These are phyloP conservation scores for Ailurus styani DNA, from an alignment of 2,113 vertebrate genomes.

Conservation along the genomic window DNA sequence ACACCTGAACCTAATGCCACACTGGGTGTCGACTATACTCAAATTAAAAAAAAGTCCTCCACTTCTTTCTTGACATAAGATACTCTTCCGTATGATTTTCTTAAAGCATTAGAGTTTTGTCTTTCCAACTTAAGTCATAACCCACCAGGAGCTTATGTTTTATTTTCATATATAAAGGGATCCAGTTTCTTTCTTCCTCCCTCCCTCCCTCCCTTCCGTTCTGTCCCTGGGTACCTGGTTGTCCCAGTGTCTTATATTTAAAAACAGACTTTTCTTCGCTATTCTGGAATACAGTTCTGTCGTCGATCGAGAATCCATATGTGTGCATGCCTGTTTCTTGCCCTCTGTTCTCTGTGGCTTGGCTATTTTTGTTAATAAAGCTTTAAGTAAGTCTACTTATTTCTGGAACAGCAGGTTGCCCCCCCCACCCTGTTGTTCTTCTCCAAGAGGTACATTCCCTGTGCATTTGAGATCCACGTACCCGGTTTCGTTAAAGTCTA, in stretches of 20 bases:
- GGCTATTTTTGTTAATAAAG: background rate
- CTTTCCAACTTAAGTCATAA: background rate
- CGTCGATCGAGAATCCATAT: accelerated
- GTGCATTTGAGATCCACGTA: background rate
- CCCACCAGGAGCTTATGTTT: background rate
- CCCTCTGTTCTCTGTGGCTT: background rate
- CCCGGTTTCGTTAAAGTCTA: background rate
- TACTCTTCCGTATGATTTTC: background rate
- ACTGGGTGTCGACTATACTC: background rate
- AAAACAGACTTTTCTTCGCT: background rate
- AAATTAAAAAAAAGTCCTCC: background rate
- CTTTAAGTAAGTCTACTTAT: background rate
- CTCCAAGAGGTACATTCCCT: background rate
- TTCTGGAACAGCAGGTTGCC: background rate
- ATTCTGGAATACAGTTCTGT: background rate
- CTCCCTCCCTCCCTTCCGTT: background rate
- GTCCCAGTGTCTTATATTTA: background rate
- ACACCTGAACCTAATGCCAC: background rate
- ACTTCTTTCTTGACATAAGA: background rate
- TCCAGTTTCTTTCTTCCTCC: background rate
- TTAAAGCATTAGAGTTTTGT: background rate
- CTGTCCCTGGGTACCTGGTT: background rate
- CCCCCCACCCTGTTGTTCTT: background rate
- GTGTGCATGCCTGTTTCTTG: too few relatives aligned
- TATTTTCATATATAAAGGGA: background rate